A percentile compares a stretch with the other conserved stretches of the same genome.
Conservation (phyloP, 2,888 invertebrate species). For the Neria commutata region DNA sequence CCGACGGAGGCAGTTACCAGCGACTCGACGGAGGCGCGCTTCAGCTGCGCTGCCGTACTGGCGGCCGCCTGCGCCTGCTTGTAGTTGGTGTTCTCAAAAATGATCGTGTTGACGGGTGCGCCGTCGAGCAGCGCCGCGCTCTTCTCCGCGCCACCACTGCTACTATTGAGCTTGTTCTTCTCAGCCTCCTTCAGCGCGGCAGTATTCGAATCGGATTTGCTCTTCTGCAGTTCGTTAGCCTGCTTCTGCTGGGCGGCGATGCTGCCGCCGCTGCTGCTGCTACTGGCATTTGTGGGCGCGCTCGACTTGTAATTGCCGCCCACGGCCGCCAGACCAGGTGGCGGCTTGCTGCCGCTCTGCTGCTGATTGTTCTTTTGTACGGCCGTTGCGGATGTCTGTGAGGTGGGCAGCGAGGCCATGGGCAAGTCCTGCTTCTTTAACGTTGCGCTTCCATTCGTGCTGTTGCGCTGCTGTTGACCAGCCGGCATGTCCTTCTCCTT, state of each 20-base stretch:
- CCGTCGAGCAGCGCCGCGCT: slow-evolving; percentile 69
- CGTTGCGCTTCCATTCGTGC: slow-evolving; percentile 18
- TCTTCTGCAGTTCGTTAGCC: slow-evolving; percentile 36
- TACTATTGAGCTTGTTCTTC: slow-evolving; percentile 26
- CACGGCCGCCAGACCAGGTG: slow-evolving; percentile 54
- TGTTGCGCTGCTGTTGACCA: slow-evolving; percentile 37
- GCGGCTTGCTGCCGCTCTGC: slow-evolving; percentile 40
- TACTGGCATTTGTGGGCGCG: slow-evolving; percentile 57
- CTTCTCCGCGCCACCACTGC: slow-evolving; percentile 23
- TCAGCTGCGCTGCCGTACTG: slow-evolving; percentile 31
- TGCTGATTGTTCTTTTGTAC: slow-evolving; percentile 26
- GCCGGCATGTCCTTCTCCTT: slow-evolving; percentile 49
- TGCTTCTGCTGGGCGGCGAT: slow-evolving; percentile 13
- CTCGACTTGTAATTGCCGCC: slow-evolving; percentile 58
- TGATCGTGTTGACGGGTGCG: slow-evolving; percentile 84
- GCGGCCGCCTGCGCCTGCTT: slow-evolving; percentile 64
- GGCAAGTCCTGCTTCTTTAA: slow-evolving; percentile 47
- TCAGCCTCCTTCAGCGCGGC: slow-evolving; percentile 10
- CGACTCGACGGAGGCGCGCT: slow-evolving; percentile 37
- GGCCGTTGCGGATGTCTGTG: slow-evolving; percentile 28
- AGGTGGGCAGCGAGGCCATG: slow-evolving; percentile 36
- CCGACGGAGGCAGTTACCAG: slow-evolving; percentile 38
- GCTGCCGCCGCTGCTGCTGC: slow-evolving; percentile 78
- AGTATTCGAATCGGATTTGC: slow-evolving; percentile 33
- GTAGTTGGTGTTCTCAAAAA: slow-evolving; percentile 91